Percentiles rank a stretch among this genome's conserved stretches.
Conservation (phyloP, 2,797 vertebrate species). For the Tiaroga cobitis region DNA sequence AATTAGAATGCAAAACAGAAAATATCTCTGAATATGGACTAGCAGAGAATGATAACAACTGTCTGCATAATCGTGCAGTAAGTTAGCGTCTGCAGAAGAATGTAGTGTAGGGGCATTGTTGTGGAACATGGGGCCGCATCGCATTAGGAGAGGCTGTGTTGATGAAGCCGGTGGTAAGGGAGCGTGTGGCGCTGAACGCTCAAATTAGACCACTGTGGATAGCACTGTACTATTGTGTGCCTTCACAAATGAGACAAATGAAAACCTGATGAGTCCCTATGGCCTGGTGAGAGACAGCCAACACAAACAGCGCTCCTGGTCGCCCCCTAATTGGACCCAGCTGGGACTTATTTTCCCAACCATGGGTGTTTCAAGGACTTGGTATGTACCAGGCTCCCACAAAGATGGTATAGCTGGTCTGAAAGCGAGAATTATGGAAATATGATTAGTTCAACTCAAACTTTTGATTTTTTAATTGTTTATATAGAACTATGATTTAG, state of each 20-base stretch:
- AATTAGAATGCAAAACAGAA: conserved; percentile 16
- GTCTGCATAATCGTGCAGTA: not conserved
- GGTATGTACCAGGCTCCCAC: conserved; percentile 20
- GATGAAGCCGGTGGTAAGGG: conserved; percentile 36
- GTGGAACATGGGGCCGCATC: conserved; percentile 27
- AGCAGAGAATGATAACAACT: conserved; percentile 1
- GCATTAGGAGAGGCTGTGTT: conserved; percentile 25
- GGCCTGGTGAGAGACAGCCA: conserved; percentile 57
- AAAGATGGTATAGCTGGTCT: conserved; percentile 38
- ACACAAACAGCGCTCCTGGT: conserved; percentile 58
- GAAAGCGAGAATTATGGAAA: conserved; percentile 44
- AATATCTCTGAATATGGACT: not conserved
- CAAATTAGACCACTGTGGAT: conserved; percentile 53
- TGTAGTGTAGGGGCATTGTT: conserved; percentile 7
- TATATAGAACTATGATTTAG: conserved; percentile 23
- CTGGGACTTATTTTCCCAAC: conserved; percentile 61
- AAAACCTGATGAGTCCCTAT: conserved; percentile 60
- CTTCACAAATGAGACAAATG: conserved; percentile 59
- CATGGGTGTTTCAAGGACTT: conserved; percentile 60
- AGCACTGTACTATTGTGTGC: conserved; percentile 51
- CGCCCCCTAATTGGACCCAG: conserved; percentile 63
- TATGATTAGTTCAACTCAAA: conserved; percentile 27
- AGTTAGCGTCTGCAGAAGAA: conserved; percentile 1
- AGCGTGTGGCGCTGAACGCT: conserved; percentile 35
- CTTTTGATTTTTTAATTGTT: not conserved